phyloP scores from a whole-genome alignment of 2,113 vertebrate species.

The cattle (Bos taurus) region DNA sequence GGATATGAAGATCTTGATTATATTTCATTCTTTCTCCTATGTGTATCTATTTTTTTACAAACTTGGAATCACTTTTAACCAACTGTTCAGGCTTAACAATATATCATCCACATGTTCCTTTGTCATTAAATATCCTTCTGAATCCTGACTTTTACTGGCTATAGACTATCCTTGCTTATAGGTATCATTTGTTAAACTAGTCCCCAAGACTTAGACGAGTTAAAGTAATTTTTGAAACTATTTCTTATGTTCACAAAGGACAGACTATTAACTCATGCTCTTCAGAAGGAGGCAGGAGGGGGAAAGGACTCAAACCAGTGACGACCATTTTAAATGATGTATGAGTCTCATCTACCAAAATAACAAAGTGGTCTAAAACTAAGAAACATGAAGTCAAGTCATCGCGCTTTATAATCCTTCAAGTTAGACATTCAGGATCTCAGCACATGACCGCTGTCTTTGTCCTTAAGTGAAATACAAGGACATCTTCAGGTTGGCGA shows the following conservation, averaged over 20 bases:
- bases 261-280: conserved; percentile 19
- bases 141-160: conserved; percentile 36
- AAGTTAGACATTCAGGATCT: not conserved
- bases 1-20: not conserved
- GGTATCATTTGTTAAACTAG: conserved; percentile 48
- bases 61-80: conserved; percentile 3
- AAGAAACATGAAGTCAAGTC: not conserved
- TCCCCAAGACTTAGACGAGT: conserved; percentile 23
- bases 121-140: conserved; percentile 21
- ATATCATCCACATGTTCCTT: not conserved
- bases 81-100: not conserved
- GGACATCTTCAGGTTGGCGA: not conserved
- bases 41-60: not conserved
- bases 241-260: conserved; percentile 11
- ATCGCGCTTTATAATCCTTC: conserved; percentile 13
- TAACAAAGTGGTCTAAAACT: conserved; percentile 22
- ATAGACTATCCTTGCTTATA: conserved; percentile 43
- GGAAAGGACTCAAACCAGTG: conserved; percentile 3
- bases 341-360: conserved; percentile 41
- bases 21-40: not conserved
- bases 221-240: conserved; percentile 54
- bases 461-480: conserved; percentile 44
- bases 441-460: not conserved
- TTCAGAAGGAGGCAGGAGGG: not conserved
- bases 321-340: conserved; percentile 27